These are phyloP conservation scores for Anthonomus grandis DNA, from an alignment of 1,140 invertebrate genomes.

Conservation along the genomic window DNA sequence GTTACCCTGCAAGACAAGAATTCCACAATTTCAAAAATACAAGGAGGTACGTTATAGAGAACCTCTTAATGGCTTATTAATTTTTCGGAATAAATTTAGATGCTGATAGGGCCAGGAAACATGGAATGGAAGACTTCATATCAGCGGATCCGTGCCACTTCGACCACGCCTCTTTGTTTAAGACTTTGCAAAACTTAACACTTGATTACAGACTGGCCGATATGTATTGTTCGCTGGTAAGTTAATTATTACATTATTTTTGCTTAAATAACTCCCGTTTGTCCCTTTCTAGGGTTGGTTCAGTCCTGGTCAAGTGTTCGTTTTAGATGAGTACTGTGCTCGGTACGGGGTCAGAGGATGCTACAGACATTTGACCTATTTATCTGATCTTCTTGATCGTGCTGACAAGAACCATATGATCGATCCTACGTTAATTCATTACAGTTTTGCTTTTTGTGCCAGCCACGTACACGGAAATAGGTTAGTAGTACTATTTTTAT, in stretches of 20 bases:
- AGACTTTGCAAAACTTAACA: conserved; percentile 85
- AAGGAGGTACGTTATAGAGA: conserved; percentile 64
- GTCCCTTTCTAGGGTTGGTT: conserved; percentile 85
- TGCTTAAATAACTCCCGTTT: background rate
- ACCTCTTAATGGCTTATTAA: background rate
- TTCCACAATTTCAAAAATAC: conserved; percentile 83
- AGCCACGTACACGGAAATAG: conserved; percentile 97
- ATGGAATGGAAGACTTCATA: conserved; percentile 99
- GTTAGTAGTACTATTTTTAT: conserved; percentile 53
- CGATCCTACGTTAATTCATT: conserved; percentile 97
- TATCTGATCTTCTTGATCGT: conserved; percentile 92
- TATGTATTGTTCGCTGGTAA: conserved; percentile 94
- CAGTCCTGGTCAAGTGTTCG: conserved; percentile 97
- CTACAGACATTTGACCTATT: conserved; percentile 92
- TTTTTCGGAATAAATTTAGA: conserved; percentile 54
- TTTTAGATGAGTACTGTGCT: conserved; percentile 97
- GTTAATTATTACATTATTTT: conserved; percentile 19
- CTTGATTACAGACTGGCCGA: conserved; percentile 95
- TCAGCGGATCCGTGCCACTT: conserved; percentile 97
- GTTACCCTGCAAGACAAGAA: conserved; percentile 80
- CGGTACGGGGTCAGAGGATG: conserved; percentile 96
- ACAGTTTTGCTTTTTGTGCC: conserved; percentile 98
- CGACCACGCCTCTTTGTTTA: conserved; percentile 91
- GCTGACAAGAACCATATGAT: conserved; percentile 95
- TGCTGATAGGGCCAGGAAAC: conserved; percentile 94